Conservation (phyloP, 2,113 vertebrate species). For the Eleginops maclovinus region DNA sequence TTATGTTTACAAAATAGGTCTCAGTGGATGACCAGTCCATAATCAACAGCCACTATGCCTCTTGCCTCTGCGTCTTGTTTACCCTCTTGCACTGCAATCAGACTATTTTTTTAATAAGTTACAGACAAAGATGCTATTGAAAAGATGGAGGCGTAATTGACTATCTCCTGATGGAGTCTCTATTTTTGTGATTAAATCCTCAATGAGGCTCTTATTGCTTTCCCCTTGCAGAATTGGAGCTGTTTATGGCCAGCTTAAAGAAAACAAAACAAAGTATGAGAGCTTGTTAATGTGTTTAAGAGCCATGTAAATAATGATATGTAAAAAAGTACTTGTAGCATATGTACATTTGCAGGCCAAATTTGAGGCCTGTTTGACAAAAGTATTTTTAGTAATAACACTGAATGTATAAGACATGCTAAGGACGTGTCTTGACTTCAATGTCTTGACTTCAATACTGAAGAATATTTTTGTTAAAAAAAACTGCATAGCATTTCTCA, state of each 20-base stretch:
- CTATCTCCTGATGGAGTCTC: constrained; percentile 69
- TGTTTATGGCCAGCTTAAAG: constrained; percentile 78
- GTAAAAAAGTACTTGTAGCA: constrained; percentile 95
- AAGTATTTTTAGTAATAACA: constrained; percentile 98
- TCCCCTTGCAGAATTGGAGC: constrained; percentile 77
- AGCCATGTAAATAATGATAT: constrained; percentile 97
- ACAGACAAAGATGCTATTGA: constrained; percentile 67
- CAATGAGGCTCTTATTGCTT: constrained; percentile 54
- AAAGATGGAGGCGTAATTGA: constrained; percentile 67
- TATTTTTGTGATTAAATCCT: constrained; percentile 63
- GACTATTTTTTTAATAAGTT: constrained; percentile 56
- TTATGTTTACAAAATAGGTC: constrained; percentile 79
- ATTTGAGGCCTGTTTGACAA: constrained; percentile 88
- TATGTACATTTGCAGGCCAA: constrained; percentile 94
- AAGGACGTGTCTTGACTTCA: constrained; percentile 86
- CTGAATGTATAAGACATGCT: constrained; percentile 92
- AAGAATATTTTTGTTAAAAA: constrained; percentile 88
- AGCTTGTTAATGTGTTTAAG: constrained; percentile 75
- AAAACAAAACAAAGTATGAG: constrained; percentile 77
- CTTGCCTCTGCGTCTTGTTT: constrained; percentile 52
- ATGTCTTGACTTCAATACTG: constrained; percentile 87
- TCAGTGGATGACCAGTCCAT: constrained; percentile 52
- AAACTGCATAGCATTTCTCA: constrained; percentile 75
- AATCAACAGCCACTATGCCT: constrained; percentile 66
- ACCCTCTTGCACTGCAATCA: constrained; percentile 82